Evolutionary conservation across 2,113 vertebrate species (phyloP), one percentile per base, ranked within the genome.

Genomic region (Saimiri boliviensis): DNA sequence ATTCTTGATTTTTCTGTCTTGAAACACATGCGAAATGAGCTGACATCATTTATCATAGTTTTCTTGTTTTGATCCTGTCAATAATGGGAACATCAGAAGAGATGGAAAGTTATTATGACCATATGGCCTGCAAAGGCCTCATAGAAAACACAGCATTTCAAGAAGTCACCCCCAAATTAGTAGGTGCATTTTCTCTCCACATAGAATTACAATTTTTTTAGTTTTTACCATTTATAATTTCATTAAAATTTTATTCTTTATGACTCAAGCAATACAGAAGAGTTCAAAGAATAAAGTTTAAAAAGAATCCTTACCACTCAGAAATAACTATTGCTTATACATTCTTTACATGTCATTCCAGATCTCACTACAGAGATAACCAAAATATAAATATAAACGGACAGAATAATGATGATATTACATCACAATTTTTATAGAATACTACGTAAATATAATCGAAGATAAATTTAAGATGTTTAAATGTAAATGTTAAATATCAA

Each of bases 401-500:
- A 81, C 40, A 71, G 30, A 86, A 47, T 71, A 80, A 90, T 52
- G 81, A 85, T 97, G 12, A 54, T 66, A 49, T n/a, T 74, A 86
- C 5, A 42, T 87, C 40, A 88, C 6, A 80, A 70, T 25, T 85
- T 88, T 95, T 81, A 56, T 84, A 66, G 25, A 84, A 30, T 58
- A 49, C 79, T 89, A 27, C 9, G 90, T 95, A 32, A 73, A n/a
- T 66, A 32, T 12, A 54, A 63, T 88, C 40, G 42, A 70, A 14
- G 6, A 35, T 86, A 91, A 89, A 35, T 52, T 13, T 35, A 89
- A 89, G 40, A 76, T 83, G 93, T 47, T 96, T 97, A 80, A 52
- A 32, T 45, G 35, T 45, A 80, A 79, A 20, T 45, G 20, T 63
- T 63, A 63, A 63, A 63, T 63, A 30, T 63, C 60, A 30, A 63